phyloP scores from a whole-genome alignment of 2,113 vertebrate species.

The Romanogobio albipinnatus region DNA sequence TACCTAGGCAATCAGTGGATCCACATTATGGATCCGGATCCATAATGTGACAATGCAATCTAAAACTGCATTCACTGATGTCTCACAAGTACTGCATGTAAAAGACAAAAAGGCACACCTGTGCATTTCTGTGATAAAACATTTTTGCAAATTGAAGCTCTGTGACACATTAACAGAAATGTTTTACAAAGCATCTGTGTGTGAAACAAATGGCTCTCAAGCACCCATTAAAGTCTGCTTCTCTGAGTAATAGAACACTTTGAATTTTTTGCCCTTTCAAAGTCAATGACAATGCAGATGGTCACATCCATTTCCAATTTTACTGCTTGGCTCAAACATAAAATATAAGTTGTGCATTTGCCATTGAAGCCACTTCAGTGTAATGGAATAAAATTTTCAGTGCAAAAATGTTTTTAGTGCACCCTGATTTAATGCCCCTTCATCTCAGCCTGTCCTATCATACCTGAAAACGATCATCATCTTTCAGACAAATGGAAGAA shows the following conservation, averaged over 20 bases:
- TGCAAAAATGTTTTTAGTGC: background rate
- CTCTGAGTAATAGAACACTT: background rate
- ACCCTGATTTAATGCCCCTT: conserved; percentile 1
- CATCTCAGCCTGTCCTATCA: background rate
- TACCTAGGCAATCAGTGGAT: no score
- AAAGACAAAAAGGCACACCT: conserved; percentile 6
- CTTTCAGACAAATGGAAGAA: background rate
- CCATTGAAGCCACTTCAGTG: background rate
- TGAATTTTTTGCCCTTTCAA: background rate
- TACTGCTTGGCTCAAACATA: background rate
- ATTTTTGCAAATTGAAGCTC: background rate
- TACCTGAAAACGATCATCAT: background rate
- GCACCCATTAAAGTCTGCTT: conserved; percentile 7
- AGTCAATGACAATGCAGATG: conserved; percentile 17
- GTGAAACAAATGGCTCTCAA: background rate
- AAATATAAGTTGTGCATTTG: background rate
- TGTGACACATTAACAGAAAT: background rate
- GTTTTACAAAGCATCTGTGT: background rate
- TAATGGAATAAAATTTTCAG: background rate
- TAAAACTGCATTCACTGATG: background rate
- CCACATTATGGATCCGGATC: background rate
- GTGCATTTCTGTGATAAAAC: background rate
- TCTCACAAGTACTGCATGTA: background rate
- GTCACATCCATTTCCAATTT: conserved; percentile 18
- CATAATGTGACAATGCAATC: background rate